phyloP scores from a whole-genome alignment of 2,113 vertebrate genomes.

The Lathamus discolor region DNA sequence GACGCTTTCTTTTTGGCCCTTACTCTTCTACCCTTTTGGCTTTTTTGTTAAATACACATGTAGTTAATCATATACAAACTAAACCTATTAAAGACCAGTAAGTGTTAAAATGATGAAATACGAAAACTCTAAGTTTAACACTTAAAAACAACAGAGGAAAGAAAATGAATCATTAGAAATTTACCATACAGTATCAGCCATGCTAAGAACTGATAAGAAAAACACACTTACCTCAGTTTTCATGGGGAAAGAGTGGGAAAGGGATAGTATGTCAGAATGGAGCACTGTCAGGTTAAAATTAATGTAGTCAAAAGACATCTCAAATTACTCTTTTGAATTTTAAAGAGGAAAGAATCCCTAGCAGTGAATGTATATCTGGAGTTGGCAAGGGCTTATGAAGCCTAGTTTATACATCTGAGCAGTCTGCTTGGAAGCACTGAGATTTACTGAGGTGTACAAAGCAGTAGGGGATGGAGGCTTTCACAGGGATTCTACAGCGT shows the following conservation, averaged over 20 bases:
- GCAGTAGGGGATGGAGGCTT: neutral
- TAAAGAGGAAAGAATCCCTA: neutral
- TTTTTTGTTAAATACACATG: neutral
- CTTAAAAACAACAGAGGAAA: neutral
- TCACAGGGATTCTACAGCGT: neutral
- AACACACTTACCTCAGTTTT: conserved; percentile 10
- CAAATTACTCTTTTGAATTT: neutral
- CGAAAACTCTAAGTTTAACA: neutral
- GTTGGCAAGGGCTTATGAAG: neutral
- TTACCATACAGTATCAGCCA: neutral
- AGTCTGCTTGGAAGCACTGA: neutral
- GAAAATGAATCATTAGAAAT: neutral
- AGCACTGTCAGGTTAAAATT: neutral
- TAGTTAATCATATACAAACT: neutral
- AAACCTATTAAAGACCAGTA: neutral
- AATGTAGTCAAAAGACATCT: neutral
- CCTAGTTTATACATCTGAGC: neutral
- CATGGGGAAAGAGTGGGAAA: neutral
- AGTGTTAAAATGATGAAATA: neutral
- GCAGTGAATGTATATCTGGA: neutral
- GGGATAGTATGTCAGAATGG: neutral
- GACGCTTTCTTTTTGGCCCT: neutral
- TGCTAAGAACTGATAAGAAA: neutral
- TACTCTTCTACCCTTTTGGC: neutral
- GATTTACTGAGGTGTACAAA: neutral